phyloP scores from a whole-genome alignment of 2,888 invertebrate genomes.

The Isotomurus palustris region DNA sequence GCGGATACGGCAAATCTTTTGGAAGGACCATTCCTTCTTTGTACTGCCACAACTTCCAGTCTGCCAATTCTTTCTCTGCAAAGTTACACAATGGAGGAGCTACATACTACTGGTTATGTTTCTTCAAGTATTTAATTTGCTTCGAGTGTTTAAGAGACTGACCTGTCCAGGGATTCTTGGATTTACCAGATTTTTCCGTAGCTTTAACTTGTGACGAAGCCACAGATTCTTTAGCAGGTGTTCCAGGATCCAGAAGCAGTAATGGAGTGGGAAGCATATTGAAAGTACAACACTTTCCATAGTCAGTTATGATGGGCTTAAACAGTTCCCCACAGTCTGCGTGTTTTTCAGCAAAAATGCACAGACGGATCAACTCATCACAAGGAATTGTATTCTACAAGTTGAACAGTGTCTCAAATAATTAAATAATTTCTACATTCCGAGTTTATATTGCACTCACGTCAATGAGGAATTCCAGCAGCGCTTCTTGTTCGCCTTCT shows the following conservation, averaged over 20 bases:
- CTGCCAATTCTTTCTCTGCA: slow-evolving; percentile 6
- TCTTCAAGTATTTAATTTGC: no score
- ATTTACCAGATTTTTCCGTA: no score
- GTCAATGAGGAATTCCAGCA: slow-evolving; percentile 23
- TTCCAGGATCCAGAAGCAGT: slow-evolving; percentile 12
- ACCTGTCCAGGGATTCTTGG: no score
- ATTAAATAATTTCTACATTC: not conserved
- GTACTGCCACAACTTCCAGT: slow-evolving; percentile 32
- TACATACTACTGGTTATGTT: no score
- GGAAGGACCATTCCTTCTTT: slow-evolving; percentile 17
- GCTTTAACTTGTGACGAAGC: no score
- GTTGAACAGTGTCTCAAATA: no score
- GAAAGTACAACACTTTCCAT: slow-evolving; percentile 63
- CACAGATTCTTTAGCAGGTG: not conserved
- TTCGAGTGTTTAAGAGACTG: no score
- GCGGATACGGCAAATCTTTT: not conserved
- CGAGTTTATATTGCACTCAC: slow-evolving; percentile 17
- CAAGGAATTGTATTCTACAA: slow-evolving; percentile 16
- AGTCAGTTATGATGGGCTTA: slow-evolving; percentile 23
- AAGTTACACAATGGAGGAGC: no score
- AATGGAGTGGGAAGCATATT: slow-evolving; percentile 64
- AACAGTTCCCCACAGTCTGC: slow-evolving; percentile 8
- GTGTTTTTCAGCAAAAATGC: slow-evolving; percentile 8
- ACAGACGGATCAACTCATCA: slow-evolving; percentile 11
- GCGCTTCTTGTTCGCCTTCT: slow-evolving; percentile 19